A percentile compares a stretch with the other conserved stretches of the same genome.
These are phyloP conservation scores for Caenorhabditis sp. DNA, from an alignment of 2,888 invertebrate species.

Conservation along the genomic window DNA sequence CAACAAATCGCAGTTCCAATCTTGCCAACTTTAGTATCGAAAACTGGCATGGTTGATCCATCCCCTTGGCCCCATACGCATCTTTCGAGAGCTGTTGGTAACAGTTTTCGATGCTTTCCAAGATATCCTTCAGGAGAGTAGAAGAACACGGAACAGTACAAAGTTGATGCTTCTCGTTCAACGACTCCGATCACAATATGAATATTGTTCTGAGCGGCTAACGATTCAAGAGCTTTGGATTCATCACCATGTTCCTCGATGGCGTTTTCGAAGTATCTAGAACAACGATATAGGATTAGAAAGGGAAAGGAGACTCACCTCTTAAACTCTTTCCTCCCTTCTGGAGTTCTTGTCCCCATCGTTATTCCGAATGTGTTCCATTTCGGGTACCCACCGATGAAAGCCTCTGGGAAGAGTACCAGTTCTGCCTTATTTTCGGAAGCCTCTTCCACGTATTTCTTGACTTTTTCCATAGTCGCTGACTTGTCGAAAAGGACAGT, in stretches of 20 bases:
- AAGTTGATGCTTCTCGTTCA: slow-evolving; percentile 75
- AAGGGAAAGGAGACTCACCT: slow-evolving; percentile 31
- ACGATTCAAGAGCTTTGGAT: slow-evolving; percentile 53
- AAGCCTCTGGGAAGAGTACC: slow-evolving; percentile 80
- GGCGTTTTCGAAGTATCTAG: slow-evolving; percentile 75
- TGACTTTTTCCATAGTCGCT: slow-evolving; percentile 70
- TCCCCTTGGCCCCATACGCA: slow-evolving; percentile 81
- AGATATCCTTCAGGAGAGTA: slow-evolving; percentile 74
- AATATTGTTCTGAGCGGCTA: slow-evolving; percentile 67
- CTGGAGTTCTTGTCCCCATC: slow-evolving; percentile 75
- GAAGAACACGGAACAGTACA: slow-evolving; percentile 82
- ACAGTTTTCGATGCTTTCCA: slow-evolving; percentile 79
- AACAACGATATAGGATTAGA: not conserved
- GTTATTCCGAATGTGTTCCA: slow-evolving; percentile 79
- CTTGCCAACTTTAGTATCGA: slow-evolving; percentile 74
- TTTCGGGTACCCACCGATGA: slow-evolving; percentile 81
- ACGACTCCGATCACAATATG: slow-evolving; percentile 79
- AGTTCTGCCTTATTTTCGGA: slow-evolving; percentile 73
- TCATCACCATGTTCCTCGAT: slow-evolving; percentile 76
- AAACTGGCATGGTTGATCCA: slow-evolving; percentile 78
- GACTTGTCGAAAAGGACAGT: slow-evolving; percentile 75
- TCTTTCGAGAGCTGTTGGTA: slow-evolving; percentile 80
- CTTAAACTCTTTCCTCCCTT: slow-evolving; percentile 78
- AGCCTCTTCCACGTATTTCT: slow-evolving; percentile 67
- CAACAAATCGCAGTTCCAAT: slow-evolving; percentile 80